Base-by-base conservation (phyloP, 2,888 invertebrate genomes). In the Mechanitis messenoides region DNA sequence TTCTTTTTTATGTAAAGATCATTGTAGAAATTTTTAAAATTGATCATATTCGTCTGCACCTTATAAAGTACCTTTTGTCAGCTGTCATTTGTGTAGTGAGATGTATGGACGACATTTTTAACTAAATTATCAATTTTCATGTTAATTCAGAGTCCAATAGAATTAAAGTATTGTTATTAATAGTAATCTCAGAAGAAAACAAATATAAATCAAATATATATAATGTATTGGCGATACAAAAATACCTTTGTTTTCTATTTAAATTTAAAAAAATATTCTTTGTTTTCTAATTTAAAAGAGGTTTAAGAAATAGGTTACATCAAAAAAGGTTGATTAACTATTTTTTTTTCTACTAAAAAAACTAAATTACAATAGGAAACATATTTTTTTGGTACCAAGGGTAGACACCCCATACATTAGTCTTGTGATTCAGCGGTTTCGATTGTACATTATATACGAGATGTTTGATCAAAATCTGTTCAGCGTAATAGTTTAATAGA, bases 401-500 rank as follows among this genome's bases (percentile, higher is more conserved):
- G 46, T 46, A 56, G 53, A 53, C 59, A 50, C 54, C 58, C 45
- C 50, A 33, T 45, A 47, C 61, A 79, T 79, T 79, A 76, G 71
- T 79, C 78, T 66, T 68, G 65, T 79, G 79, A 79, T 59, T 74
- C 77, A 73, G 79, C 79, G 33, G 6, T 57, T 63, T 38, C 73
- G 74, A 73, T 58, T 33, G n/a, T 12, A 28, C 42, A 50, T 50
- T 31, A 31, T 50, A 11, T 28, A 31, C 31, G 31, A 31, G 7
- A 31, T 31, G 50, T 50, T 11, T 50, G 50, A 50, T 50, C 50
- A 31, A 31, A 50, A 50, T 50, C 50, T 28, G 50, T 50, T 11
- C 31, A 50, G 50, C 9, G 31, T n/a, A 50, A 31, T 31, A 31
- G 11, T 50, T 9, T 31, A n/a, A 11, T 4, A n/a, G 50, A 11